Percentiles rank a stretch among this genome's conserved stretches.
Conservation (phyloP, 2,888 invertebrate species). For the Keiferia lycopersicella region DNA sequence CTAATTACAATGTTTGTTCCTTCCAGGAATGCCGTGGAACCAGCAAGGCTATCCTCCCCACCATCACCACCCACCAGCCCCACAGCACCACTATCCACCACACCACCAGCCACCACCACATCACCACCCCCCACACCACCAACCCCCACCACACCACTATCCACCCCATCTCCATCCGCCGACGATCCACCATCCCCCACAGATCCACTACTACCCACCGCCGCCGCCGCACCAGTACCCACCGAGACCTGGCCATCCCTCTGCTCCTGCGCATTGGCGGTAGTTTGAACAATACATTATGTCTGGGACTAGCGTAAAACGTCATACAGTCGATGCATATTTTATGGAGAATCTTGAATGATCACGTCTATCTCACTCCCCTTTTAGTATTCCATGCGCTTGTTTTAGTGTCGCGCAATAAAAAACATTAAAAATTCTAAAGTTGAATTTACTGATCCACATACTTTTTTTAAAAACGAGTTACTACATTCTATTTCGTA, state of each 20-base stretch:
- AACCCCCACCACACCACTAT: conserved; percentile 29
- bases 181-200: conserved; percentile 35
- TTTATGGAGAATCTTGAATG: too few relatives aligned
- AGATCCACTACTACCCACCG: conserved; percentile 31
- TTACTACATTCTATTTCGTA: too few relatives aligned
- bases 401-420: too few relatives aligned
- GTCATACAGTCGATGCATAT: too few relatives aligned
- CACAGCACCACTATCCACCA: conserved; percentile 36
- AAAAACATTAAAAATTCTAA: too few relatives aligned
- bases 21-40: conserved; percentile 54
- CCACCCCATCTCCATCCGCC: conserved; percentile 32
- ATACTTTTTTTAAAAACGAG: too few relatives aligned
- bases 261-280: conserved; percentile 22
- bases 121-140: conserved; percentile 4
- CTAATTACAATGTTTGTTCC: neutral
- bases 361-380: too few relatives aligned
- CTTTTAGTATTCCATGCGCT: too few relatives aligned
- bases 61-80: conserved; percentile 34
- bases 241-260: conserved; percentile 2
- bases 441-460: too few relatives aligned
- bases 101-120: conserved; percentile 30
- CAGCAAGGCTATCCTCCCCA: conserved; percentile 33
- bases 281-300: neutral
- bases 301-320: neutral
- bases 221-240: conserved; percentile 22